Evolutionary conservation across 2,113 vertebrate species (phyloP).

Genomic region (Otolemur garnettii): DNA sequence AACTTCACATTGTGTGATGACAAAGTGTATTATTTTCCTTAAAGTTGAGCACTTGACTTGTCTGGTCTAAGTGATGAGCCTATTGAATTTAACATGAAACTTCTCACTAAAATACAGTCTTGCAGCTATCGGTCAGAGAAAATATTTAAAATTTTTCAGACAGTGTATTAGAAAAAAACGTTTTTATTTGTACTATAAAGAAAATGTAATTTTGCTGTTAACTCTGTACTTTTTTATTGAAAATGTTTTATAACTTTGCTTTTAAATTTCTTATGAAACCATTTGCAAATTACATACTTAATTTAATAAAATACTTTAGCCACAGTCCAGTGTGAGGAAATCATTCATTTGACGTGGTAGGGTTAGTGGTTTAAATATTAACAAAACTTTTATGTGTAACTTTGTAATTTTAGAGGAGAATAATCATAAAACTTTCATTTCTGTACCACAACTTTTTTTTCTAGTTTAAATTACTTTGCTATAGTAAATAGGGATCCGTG

Average conservation of each 20-base stretch:
- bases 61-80: conserved; percentile 72
- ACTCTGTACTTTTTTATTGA: conserved; percentile 87
- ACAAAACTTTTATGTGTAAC: conserved; percentile 48
- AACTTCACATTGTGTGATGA: conserved; percentile 39
- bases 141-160: conserved; percentile 74
- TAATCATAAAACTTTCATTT: conserved; percentile 44
- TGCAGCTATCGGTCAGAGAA: conserved; percentile 81
- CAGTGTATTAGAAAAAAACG: conserved; percentile 63
- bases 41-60: conserved; percentile 56
- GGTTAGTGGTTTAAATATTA: conserved; percentile 63
- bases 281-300: conserved; percentile 84
- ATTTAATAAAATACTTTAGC: conserved; percentile 89
- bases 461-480: conserved; percentile 46
- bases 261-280: conserved; percentile 87
- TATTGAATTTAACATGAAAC: conserved; percentile 67
- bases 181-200: conserved; percentile 86
- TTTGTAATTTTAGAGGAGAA: conserved; percentile 49
- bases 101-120: conserved; percentile 70
- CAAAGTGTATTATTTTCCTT: conserved; percentile 68
- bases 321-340: conserved; percentile 76
- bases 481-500: background rate
- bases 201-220: conserved; percentile 88
- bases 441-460: conserved; percentile 9
- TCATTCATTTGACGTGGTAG: conserved; percentile 76
- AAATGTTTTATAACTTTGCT: conserved; percentile 88